Percentiles rank a stretch among this genome's conserved stretches.
Evolutionary conservation across 2,888 invertebrate genomes (phyloP).

Genomic region (Cryptophagus acutangulus): DNA sequence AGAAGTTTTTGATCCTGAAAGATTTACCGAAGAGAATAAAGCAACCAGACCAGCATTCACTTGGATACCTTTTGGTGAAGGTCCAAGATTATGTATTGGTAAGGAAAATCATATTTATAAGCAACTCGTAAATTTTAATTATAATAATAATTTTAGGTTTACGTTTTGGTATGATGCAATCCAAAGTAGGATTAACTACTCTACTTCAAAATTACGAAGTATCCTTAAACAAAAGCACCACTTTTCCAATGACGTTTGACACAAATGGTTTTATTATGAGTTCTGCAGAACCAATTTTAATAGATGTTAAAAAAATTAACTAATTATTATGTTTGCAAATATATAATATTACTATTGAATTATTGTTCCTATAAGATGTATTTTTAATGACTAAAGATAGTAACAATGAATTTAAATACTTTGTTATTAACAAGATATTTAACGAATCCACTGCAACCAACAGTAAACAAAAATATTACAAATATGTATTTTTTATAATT

Average conservation of each 20-base stretch:
- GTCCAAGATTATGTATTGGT: slow-evolving; percentile 20
- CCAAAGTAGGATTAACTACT: slow-evolving; percentile 15
- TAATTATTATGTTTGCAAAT: slow-evolving; percentile 1
- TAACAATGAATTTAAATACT: no score
- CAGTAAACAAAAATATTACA: no score
- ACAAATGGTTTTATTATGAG: no score
- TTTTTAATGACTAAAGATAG: no score
- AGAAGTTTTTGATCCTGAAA: slow-evolving; percentile 1
- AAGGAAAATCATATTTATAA: no score
- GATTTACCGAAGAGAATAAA: slow-evolving; percentile 2
- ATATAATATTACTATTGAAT: background rate
- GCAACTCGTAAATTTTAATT: slow-evolving; percentile 3
- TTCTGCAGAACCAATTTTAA: background rate
- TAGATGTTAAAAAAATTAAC: slow-evolving; percentile 8
- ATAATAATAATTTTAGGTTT: slow-evolving; percentile 8
- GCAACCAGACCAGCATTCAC: slow-evolving; percentile 5
- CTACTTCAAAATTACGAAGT: slow-evolving; percentile 5
- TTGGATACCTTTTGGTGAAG: slow-evolving; percentile 25
- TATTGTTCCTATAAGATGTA: no score
- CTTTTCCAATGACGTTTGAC: background rate
- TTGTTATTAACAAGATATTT: no score
- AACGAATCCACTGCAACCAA: no score
- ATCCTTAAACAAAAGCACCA: background rate
- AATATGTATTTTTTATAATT: no score
- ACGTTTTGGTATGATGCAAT: slow-evolving; percentile 18